These are phyloP conservation scores for Himalopsyche kuldschensis DNA, from an alignment of 2,888 invertebrate genomes.

Conservation along the genomic window DNA sequence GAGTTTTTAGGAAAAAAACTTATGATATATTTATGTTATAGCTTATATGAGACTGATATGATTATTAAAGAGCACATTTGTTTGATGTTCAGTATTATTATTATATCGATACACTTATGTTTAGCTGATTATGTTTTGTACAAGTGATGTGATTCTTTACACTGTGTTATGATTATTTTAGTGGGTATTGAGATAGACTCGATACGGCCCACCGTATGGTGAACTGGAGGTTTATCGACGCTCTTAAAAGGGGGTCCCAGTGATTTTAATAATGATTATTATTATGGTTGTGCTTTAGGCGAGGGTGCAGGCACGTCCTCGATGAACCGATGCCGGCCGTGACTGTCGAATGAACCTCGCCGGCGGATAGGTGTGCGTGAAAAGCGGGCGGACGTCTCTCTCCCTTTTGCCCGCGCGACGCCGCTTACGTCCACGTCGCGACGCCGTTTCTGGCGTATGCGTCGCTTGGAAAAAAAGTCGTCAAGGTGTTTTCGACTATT, in stretches of 20 bases:
- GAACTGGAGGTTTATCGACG: not conserved
- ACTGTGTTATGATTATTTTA: no score
- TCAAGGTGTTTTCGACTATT: no score
- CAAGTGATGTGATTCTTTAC: not conserved
- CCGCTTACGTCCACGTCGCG: slow-evolving; percentile 9
- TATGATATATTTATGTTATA: not conserved
- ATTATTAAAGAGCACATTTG: slow-evolving; percentile 28
- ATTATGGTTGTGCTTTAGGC: not conserved
- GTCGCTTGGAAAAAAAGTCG: not conserved
- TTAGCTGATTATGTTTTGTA: not conserved
- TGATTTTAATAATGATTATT: not conserved
- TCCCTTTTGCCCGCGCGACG: slow-evolving; percentile 5
- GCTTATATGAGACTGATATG: slow-evolving; percentile 19
- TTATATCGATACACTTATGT: not conserved
- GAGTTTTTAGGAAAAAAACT: not conserved
- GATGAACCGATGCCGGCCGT: slow-evolving; percentile 28
- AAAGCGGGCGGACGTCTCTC: slow-evolving; percentile 11
- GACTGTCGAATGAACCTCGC: slow-evolving; percentile 15
- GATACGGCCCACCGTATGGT: not conserved
- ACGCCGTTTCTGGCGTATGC: slow-evolving; percentile 1
- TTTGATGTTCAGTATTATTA: slow-evolving; percentile 1
- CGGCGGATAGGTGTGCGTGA: not conserved
- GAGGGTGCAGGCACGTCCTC: slow-evolving; percentile 22
- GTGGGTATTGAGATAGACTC: not conserved
- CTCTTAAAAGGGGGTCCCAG: not conserved